Evolutionary conservation across 2,113 vertebrate species (phyloP), one percentile per base, ranked within the genome.

Genomic region (Mirza zaza): DNA sequence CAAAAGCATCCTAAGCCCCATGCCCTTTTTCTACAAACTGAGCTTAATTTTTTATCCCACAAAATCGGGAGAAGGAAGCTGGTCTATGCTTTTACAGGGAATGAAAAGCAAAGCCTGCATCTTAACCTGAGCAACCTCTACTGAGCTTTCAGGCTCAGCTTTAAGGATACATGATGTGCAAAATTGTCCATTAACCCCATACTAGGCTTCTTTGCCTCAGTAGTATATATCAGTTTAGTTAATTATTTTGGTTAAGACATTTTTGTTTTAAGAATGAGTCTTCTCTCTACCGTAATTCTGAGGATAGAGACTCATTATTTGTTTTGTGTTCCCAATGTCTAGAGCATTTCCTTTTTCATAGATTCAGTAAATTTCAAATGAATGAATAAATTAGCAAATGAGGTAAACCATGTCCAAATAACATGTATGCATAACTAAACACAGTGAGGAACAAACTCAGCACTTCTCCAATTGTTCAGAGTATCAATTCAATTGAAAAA

Each of bases 81-180:
- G 3, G 0, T 71, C 32, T 50, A 52, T 50, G 20, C 9, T 85
- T 94, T 91, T 57, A 67, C 23, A 57, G n/a, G 3, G 55, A 85
- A 36, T 52, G 18, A 8, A 39, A 57, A 73, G 7, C 36, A 87
- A 15, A 45, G 10, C 20, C 42, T 61, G 2, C 48, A 82, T 36
- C 18, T 39, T 32, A 27, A 20, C 15, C 6, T n/a, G 36, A 9
- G 45, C 8, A 29, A 27, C 3, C 3, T 27, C 27, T 11, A 42
- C 5, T 34, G n/a, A 65, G 32, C 27, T 70, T 27, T 59, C 45
- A n/a, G 65, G 36, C 52, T 94, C 42, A 29, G 14, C 18, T 68
- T 79, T 14, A 32, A 45, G 0, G 1, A 63, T 12, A 48, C 4
- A 2, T 15, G 18, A 20, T 1, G 0, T 25, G 67, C 32, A 61